A percentile compares a stretch with the other conserved stretches of the same genome.
Conservation (phyloP, 1,140 invertebrate genomes). For the Cataglyphis hispanica region DNA sequence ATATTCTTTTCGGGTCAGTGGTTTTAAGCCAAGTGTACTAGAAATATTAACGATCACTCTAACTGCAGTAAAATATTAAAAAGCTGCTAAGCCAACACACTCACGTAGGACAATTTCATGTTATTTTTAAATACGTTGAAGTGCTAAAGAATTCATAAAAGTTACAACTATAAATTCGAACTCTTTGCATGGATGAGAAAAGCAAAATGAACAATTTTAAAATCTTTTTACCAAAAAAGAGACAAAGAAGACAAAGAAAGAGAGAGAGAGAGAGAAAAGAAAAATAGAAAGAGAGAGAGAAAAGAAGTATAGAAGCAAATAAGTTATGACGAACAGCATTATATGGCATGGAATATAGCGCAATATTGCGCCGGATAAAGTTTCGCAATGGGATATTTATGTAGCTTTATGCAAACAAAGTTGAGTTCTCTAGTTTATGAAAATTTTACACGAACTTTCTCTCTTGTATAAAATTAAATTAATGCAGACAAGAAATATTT, state of each 20-base stretch:
- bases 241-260: no score
- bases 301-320: neutral
- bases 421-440: neutral
- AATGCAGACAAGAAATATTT: slow-evolving; percentile 20
- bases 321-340: slow-evolving; percentile 11
- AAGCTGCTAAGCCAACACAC: slow-evolving; percentile 17
- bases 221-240: slow-evolving; percentile 12
- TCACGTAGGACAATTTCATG: neutral
- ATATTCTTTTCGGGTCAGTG: slow-evolving; percentile 32
- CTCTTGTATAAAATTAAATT: slow-evolving; percentile 8
- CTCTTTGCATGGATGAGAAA: neutral
- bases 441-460: neutral
- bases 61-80: slow-evolving; percentile 50
- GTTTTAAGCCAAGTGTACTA: slow-evolving; percentile 50
- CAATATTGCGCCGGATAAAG: slow-evolving; percentile 18
- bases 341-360: neutral
- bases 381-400: slow-evolving; percentile 25
- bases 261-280: no score
- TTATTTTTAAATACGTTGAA: slow-evolving; percentile 32
- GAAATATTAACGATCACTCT: slow-evolving; percentile 54
- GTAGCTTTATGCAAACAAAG: neutral
- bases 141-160: neutral
- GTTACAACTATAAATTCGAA: slow-evolving; percentile 16
- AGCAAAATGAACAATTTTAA: slow-evolving; percentile 9
- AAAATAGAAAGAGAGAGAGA: no score